Evolutionary conservation across 2,113 vertebrate species (phyloP), one percentile per base, ranked within the genome.

Genomic region (Sceloporus tristichus): DNA sequence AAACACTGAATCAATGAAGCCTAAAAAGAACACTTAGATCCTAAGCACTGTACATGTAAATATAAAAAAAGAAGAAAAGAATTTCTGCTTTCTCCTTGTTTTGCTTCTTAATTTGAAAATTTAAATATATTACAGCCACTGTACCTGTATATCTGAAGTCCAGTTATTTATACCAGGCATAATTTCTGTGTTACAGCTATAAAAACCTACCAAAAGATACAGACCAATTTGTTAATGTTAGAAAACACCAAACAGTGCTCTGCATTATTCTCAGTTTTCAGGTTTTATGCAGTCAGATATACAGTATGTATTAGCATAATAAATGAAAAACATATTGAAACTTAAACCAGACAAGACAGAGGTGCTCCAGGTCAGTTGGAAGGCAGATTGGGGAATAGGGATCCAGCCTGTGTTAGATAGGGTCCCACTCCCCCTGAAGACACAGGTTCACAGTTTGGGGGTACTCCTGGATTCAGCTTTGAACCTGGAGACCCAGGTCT

Each of bases 91-190:
- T 91, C 75, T 21, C 66, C 2, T 84, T n/a, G 13, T 48, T 79
- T 76, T 48, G 40, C 65, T 14, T 38, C 65, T 14, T 38, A 38
- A 16, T 38, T 3, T 83, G 85, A 82, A 79, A 11, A 0, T 0
- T 13, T 79, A 25, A 34, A 59, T 18, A 23, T 9, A 78, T 71
- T 85, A 86, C 88, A 82, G 2, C 34, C 82, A 76, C 1, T 90
- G 96, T 93, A 99, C 99, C 97, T 99, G 99, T 96, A 99, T 97
- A 95, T 97, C 98, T 7, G 98, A 97, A 76, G 99, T 99, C 98
- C 98, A 99, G 96, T 98, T 99, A 94, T 97, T 97, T 96, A 99
- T 98, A 91, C 99, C 99, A 96, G 99, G 99, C 98, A 99, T 99
- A 90, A 97, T 95, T 96, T 99, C 98, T 87, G 98, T 99, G 96